A percentile compares a stretch with the other conserved stretches of the same genome.
phyloP scores from a whole-genome alignment of 2,888 invertebrate species.

The Maniola hyperantus region DNA sequence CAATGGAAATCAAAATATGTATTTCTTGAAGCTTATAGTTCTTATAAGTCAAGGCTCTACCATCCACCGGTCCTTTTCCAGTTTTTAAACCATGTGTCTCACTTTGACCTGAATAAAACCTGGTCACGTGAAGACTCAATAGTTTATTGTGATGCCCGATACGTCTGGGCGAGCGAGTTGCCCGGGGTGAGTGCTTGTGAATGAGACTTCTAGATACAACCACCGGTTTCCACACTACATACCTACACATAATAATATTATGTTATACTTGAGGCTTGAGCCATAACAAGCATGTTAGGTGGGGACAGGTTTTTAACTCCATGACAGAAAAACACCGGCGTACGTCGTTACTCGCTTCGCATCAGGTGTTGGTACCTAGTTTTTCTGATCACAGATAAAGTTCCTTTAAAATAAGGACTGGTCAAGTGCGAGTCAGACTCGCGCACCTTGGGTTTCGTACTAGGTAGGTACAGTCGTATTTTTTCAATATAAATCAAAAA shows the following conservation, averaged over 20 bases:
- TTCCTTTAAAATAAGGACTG: no score
- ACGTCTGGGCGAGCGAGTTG: conserved; percentile 57
- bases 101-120: not conserved
- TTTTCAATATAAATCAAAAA: no score
- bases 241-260: not conserved
- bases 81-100: not conserved
- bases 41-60: no score
- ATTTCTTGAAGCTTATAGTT: no score
- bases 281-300: not conserved
- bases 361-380: not conserved
- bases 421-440: no score
- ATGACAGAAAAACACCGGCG: not conserved
- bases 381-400: not conserved
- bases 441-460: no score
- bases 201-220: conserved; percentile 49
- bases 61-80: not conserved
- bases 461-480: no score
- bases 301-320: not conserved
- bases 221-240: conserved; percentile 43
- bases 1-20: no score
- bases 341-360: not conserved
- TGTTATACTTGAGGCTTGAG: not conserved
- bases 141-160: conserved; percentile 64
- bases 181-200: conserved; percentile 62
- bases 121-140: conserved; percentile 44